Conservation (phyloP, 2,113 vertebrate genomes). For the Anser cygnoides region DNA sequence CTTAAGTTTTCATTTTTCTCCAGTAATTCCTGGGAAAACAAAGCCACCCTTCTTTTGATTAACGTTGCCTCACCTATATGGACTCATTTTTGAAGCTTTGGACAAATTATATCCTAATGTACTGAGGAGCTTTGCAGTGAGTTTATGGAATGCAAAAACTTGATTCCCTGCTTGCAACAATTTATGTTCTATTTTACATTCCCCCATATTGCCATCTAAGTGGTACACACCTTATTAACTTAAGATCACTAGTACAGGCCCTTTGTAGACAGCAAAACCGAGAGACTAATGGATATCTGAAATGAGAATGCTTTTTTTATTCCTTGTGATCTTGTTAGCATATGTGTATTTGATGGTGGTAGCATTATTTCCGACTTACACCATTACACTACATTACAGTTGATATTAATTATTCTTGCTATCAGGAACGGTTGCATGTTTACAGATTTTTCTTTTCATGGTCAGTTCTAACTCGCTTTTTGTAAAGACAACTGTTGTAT, state of each 20-base stretch:
- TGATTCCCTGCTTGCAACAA: slow-evolving; percentile 1
- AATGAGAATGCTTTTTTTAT: slow-evolving; percentile 13
- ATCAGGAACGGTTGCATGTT: neutral
- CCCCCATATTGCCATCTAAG: neutral
- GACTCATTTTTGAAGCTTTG: neutral
- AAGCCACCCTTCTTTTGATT: neutral
- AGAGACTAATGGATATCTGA: slow-evolving; percentile 58
- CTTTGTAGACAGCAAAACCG: slow-evolving; percentile 40
- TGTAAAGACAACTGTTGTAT: neutral
- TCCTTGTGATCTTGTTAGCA: slow-evolving; percentile 64
- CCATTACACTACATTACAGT: slow-evolving; percentile 38
- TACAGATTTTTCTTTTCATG: neutral
- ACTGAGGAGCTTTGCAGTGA: slow-evolving; percentile 2
- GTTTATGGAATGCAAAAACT: slow-evolving; percentile 44
- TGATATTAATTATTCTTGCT: slow-evolving; percentile 52
- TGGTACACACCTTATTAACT: neutral
- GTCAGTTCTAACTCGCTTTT: slow-evolving; percentile 6
- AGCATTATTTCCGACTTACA: slow-evolving; percentile 51
- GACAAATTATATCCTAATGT: neutral
- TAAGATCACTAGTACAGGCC: slow-evolving; percentile 1
- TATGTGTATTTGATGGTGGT: slow-evolving; percentile 42
- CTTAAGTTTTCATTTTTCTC: neutral
- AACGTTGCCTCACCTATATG: neutral
- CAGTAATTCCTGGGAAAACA: neutral
- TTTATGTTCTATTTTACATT: slow-evolving; percentile 5